A percentile compares a stretch with the other conserved stretches of the same genome.
Conservation (phyloP, 2,797 vertebrate genomes). For the Scomberomorus guttatus region DNA sequence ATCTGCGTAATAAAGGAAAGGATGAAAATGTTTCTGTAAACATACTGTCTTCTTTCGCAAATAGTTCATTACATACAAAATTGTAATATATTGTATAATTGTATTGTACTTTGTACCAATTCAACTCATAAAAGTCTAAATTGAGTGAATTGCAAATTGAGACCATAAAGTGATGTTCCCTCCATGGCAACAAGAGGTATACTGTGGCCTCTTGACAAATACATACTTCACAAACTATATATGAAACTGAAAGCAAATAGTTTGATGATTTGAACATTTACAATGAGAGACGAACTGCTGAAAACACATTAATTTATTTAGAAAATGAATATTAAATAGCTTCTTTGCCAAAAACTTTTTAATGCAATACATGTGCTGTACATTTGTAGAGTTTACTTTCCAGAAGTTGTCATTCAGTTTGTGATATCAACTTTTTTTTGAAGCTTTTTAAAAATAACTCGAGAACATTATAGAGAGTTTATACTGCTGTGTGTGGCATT, state of each 20-base stretch:
- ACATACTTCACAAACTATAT: background rate
- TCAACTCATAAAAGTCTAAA: constrained; percentile 10
- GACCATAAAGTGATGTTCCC: constrained; percentile 4
- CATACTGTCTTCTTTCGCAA: background rate
- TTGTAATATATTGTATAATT: background rate
- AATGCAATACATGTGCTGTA: background rate
- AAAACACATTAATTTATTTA: no score
- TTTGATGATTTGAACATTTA: no score
- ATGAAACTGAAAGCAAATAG: constrained; percentile 1
- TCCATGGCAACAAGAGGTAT: background rate
- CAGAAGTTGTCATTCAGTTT: background rate
- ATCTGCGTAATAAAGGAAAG: constrained; percentile 16
- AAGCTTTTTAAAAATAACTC: background rate
- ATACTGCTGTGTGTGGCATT: background rate
- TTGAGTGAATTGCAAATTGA: constrained; percentile 10
- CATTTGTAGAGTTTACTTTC: background rate
- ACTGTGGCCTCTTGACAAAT: background rate
- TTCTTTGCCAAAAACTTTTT: background rate
- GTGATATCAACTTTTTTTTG: background rate
- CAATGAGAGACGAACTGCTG: background rate
- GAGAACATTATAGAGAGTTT: background rate
- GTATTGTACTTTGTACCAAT: background rate
- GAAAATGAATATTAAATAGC: background rate
- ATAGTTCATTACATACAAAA: constrained; percentile 15
- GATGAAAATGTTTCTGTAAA: constrained; percentile 12